phyloP scores from a whole-genome alignment of 2,888 invertebrate species.

The Ennomos quercinarius region DNA sequence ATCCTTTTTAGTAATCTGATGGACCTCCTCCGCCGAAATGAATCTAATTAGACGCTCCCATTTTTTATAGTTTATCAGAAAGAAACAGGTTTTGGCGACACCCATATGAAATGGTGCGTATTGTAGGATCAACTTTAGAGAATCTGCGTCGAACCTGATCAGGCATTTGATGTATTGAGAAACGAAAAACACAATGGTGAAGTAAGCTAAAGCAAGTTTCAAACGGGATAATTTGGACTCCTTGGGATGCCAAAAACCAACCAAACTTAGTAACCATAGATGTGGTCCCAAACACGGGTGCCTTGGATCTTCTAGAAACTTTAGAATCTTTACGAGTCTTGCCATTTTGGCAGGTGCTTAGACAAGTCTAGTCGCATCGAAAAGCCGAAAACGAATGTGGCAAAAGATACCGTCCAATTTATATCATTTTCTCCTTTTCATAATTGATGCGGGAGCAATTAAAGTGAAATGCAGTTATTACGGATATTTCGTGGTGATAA shows the following conservation, averaged over 20 bases:
- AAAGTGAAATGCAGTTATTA: constrained; percentile 50
- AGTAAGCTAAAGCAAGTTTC: constrained; percentile 53
- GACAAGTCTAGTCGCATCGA: constrained; percentile 10
- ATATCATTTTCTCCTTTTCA: neutral
- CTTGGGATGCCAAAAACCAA: constrained; percentile 61
- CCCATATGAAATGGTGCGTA: constrained; percentile 70
- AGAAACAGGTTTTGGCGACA: constrained; percentile 58
- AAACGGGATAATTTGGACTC: constrained; percentile 42
- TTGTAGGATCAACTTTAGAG: constrained; percentile 58
- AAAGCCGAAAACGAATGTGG: constrained; percentile 28
- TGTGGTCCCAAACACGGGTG: constrained; percentile 65
- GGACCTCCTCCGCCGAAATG: constrained; percentile 56
- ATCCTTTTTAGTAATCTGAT: constrained; percentile 48
- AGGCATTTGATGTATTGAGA: constrained; percentile 62
- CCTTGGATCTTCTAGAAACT: constrained; percentile 52
- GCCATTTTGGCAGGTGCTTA: constrained; percentile 25
- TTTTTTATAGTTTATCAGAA: constrained; percentile 53
- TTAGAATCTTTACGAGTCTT: constrained; percentile 35
- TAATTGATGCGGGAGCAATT: constrained; percentile 54
- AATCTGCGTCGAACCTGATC: constrained; percentile 47
- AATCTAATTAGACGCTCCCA: constrained; percentile 61
- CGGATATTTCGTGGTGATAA: constrained; percentile 54
- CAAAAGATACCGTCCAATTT: constrained; percentile 19
- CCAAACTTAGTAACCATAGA: constrained; percentile 50
- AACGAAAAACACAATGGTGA: constrained; percentile 56